Conservation (phyloP, 2,797 vertebrate species). For the Cuniculus paca region DNA sequence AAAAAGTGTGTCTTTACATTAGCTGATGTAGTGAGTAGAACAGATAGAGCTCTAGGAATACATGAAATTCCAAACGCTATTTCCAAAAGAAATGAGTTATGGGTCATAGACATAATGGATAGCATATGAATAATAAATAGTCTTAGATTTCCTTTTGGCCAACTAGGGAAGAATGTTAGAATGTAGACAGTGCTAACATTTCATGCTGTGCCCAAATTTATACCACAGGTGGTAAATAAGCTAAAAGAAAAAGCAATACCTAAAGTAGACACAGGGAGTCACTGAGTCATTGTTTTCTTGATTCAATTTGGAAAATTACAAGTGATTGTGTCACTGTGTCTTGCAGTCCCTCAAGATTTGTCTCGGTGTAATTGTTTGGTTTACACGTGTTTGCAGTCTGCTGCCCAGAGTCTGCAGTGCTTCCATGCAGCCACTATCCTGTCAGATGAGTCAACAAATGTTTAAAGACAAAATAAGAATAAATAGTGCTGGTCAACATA, state of each 20-base stretch:
- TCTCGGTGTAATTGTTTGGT: neutral
- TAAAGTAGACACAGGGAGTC: neutral
- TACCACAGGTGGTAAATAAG: neutral
- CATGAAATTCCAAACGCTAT: too few species aligned
- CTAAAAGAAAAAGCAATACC: neutral
- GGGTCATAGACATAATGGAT: neutral
- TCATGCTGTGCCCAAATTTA: neutral
- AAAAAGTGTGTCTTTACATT: too few species aligned
- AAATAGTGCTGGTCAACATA: neutral
- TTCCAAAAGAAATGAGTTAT: neutral
- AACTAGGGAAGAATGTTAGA: neutral
- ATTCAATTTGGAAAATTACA: neutral
- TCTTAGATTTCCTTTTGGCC: conserved; percentile 9
- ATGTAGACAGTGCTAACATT: neutral
- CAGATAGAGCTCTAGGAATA: too few species aligned
- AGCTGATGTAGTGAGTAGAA: too few species aligned
- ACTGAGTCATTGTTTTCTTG: neutral
- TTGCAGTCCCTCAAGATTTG: neutral
- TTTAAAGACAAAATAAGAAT: neutral
- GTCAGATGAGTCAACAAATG: neutral
- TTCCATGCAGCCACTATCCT: neutral
- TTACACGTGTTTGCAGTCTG: neutral
- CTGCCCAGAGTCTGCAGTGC: neutral
- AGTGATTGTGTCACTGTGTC: neutral
- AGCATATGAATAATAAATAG: conserved; percentile 4